Evolutionary conservation across 2,888 invertebrate species (phyloP).

Genomic region (Troglohyphantes excavatus): DNA sequence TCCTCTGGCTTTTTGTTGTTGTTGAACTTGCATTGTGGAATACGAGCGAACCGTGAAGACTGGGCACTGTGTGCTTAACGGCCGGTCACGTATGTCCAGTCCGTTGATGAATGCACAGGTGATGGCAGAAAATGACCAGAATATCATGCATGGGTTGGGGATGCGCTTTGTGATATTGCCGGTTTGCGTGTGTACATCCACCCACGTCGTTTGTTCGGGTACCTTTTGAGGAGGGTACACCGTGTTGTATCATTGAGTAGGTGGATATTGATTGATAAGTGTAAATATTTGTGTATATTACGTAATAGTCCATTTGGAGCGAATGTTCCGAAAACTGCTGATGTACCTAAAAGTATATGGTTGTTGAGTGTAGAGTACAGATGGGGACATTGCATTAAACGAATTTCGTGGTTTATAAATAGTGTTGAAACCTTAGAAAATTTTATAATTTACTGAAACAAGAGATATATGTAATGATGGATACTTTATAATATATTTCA

Average conservation of each 20-base stretch:
- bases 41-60: constrained; percentile 56
- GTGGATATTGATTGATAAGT: background rate
- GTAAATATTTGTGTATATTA: no score
- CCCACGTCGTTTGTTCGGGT: background rate
- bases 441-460: no score
- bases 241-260: background rate
- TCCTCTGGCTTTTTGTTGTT: background rate
- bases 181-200: background rate
- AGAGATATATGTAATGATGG: no score
- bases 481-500: no score
- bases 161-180: background rate
- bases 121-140: background rate
- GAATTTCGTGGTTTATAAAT: no score
- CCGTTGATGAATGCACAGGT: no score
- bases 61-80: background rate
- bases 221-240: background rate
- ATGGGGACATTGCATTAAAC: no score
- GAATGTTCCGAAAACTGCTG: no score
- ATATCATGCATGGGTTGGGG: background rate
- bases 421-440: no score
- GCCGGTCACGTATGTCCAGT: constrained; percentile 18
- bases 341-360: no score
- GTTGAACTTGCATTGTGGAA: constrained; percentile 58
- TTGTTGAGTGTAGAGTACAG: no score
- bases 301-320: no score